phyloP scores from a whole-genome alignment of 2,888 invertebrate genomes.

The Ichneumon xanthorius region DNA sequence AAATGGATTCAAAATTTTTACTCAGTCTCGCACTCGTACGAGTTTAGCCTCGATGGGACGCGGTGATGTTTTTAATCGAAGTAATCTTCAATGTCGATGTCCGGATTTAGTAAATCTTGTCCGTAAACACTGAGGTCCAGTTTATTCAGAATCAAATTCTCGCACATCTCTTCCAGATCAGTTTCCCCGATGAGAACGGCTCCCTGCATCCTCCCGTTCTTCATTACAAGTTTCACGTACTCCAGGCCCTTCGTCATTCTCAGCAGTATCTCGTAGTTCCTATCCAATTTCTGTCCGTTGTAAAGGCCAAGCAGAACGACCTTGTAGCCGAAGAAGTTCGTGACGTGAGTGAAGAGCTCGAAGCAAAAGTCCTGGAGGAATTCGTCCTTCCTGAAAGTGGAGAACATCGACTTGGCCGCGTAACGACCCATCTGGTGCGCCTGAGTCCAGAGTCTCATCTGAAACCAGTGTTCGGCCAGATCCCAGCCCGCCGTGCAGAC shows the following conservation, averaged over 20 bases:
- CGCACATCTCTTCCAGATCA: conserved; percentile 98
- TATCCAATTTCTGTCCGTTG: conserved; percentile 95
- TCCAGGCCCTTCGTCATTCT: conserved; percentile 93
- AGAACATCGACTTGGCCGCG: conserved; percentile 96
- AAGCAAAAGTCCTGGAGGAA: conserved; percentile 97
- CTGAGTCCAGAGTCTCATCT: conserved; percentile 99
- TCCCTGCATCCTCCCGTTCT: conserved; percentile 94
- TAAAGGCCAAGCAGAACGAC: conserved; percentile 96
- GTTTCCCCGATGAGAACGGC: conserved; percentile 98
- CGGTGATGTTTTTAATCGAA: conserved; percentile 91
- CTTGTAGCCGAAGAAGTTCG: conserved; percentile 97
- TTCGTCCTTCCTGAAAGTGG: conserved; percentile 87
- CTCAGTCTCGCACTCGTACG: no score
- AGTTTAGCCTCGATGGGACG: no score
- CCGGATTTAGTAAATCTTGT: conserved; percentile 96
- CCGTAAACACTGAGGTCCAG: conserved; percentile 95
- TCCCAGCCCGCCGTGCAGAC: conserved; percentile 94
- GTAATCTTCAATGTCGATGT: conserved; percentile 99
- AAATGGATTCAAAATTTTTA: no score
- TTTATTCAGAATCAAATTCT: conserved; percentile 98
- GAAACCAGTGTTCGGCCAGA: conserved; percentile 93
- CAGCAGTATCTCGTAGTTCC: conserved; percentile 93
- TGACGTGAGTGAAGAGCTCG: conserved; percentile 98
- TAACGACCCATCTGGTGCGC: conserved; percentile 98
- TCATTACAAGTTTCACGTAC: conserved; percentile 95